Percentiles rank a stretch among this genome's conserved stretches.
phyloP scores from a whole-genome alignment of 2,888 invertebrate genomes.

The Leptopilina syphax region DNA sequence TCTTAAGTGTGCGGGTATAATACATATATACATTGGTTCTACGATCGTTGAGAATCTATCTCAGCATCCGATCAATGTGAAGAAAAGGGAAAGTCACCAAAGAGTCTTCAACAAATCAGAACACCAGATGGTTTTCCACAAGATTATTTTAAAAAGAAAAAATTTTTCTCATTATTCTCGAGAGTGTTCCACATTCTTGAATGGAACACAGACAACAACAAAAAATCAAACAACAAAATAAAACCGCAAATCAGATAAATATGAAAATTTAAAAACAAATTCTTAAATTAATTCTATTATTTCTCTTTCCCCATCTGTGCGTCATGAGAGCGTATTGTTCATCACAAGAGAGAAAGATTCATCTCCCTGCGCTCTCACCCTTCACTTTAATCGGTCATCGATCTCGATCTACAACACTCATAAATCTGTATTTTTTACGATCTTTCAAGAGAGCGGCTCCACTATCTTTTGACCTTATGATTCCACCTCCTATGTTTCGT shows the following conservation, averaged over 20 bases:
- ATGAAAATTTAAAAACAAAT: background rate
- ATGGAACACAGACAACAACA: too few species aligned
- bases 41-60: constrained; percentile 18
- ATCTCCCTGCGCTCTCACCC: constrained; percentile 46
- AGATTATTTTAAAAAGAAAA: background rate
- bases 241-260: background rate
- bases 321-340: constrained; percentile 53
- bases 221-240: background rate
- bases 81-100: constrained; percentile 35
- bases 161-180: background rate
- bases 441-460: constrained; percentile 48
- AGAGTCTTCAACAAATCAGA: constrained; percentile 50
- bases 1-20: background rate
- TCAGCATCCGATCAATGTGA: background rate
- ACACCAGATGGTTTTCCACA: constrained; percentile 5
- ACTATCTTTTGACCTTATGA: constrained; percentile 47
- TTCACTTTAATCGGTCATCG: constrained; percentile 58
- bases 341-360: constrained; percentile 47
- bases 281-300: constrained; percentile 2
- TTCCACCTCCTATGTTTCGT: constrained; percentile 40
- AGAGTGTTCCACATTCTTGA: background rate
- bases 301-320: background rate
- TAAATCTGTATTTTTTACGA: constrained; percentile 57
- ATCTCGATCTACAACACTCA: constrained; percentile 55
- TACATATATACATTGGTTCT: constrained; percentile 5